Evolutionary conservation across 1,140 invertebrate species (phyloP).

Genomic region (Papilio aristodemus): DNA sequence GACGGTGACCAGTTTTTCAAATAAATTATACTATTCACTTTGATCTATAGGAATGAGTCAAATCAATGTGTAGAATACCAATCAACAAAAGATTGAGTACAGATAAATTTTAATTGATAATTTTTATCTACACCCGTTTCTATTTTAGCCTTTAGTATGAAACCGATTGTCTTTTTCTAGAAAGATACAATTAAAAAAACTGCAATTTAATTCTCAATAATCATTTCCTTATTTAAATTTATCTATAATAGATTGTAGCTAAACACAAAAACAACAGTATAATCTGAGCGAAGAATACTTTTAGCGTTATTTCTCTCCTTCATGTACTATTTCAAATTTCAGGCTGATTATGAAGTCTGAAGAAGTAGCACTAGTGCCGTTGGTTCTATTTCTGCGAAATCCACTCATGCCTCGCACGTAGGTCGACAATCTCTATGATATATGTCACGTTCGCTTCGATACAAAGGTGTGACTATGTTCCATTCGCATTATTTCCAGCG

Average conservation of each 20-base stretch:
- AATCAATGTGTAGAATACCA: too few relatives aligned
- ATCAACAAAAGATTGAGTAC: too few relatives aligned
- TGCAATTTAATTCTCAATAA: too few relatives aligned
- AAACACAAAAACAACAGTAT: not conserved
- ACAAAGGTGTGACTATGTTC: conserved; percentile 12
- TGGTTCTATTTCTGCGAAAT: conserved; percentile 10
- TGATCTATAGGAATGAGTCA: too few relatives aligned
- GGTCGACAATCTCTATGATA: conserved; percentile 22
- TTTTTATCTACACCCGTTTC: too few relatives aligned
- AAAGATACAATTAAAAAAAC: too few relatives aligned
- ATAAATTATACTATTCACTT: too few relatives aligned
- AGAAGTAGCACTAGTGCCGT: conserved; percentile 10
- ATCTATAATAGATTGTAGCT: not conserved
- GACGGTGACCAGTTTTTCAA: not conserved
- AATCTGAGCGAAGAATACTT: not conserved
- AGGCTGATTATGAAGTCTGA: conserved; percentile 5
- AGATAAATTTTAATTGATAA: too few relatives aligned
- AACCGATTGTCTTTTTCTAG: too few relatives aligned
- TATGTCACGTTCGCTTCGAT: conserved; percentile 17
- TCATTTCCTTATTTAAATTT: not conserved
- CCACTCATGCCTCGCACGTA: conserved; percentile 22
- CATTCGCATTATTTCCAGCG: not conserved
- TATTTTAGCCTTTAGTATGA: too few relatives aligned
- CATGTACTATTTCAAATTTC: conserved; percentile 13
- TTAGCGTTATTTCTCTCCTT: not conserved